Percentiles rank a stretch among this genome's conserved stretches.
Evolutionary conservation across 2,888 invertebrate genomes (phyloP).

Genomic region (Drosophila sordidapex): DNA sequence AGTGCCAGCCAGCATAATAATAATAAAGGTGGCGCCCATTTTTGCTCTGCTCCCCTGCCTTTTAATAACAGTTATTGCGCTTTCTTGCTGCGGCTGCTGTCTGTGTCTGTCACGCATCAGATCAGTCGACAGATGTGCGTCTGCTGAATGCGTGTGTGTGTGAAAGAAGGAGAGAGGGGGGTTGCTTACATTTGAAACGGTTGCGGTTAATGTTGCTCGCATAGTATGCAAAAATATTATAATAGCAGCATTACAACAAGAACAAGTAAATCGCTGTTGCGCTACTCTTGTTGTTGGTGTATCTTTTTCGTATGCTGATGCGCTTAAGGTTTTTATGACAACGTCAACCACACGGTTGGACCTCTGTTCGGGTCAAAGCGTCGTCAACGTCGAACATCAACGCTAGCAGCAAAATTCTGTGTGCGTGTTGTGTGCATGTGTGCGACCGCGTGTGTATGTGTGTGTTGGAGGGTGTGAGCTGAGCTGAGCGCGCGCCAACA

Average conservation of each 20-base stretch:
- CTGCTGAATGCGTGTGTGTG: background rate
- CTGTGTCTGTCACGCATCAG: conserved; percentile 62
- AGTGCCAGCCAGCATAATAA: conserved; percentile 21
- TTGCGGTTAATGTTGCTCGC: conserved; percentile 10
- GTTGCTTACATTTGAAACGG: background rate
- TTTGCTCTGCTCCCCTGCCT: conserved; percentile 20
- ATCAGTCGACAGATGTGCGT: conserved; percentile 41
- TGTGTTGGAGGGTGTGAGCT: conserved; percentile 46
- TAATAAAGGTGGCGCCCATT: conserved; percentile 50
- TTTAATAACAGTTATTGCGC: conserved; percentile 74
- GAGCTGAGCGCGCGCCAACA: conserved; percentile 40
- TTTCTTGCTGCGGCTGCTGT: conserved; percentile 25
- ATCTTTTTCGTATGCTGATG: conserved; percentile 43
- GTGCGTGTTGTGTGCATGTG: background rate
- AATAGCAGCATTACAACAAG: conserved; percentile 25
- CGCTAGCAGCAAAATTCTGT: conserved; percentile 30
- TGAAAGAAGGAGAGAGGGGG: background rate
- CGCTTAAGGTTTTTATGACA: conserved; percentile 43
- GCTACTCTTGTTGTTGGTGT: conserved; percentile 17
- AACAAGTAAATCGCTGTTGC: conserved; percentile 16
- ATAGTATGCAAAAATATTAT: conserved; percentile 22
- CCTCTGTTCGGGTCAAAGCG: conserved; percentile 50
- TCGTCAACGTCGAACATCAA: conserved; percentile 14
- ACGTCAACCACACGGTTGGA: conserved; percentile 47
- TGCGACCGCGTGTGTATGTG: background rate